Evolutionary conservation across 2,113 vertebrate species (phyloP), one percentile per base, ranked within the genome.

Genomic region (Coptodon rendalli): DNA sequence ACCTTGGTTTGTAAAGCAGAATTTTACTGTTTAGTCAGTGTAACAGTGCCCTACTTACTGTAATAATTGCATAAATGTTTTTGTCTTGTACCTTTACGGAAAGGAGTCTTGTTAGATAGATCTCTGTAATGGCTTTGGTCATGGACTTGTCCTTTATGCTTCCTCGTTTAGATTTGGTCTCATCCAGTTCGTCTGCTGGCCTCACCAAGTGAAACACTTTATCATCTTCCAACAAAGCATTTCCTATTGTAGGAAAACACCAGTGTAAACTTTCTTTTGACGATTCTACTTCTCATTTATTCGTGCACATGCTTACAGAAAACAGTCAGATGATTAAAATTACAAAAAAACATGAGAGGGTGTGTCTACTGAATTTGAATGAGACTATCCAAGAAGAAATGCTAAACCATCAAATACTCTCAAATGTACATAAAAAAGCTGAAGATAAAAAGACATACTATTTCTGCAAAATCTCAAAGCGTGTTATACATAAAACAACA

Each of bases 51-150:
- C 16, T 79, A 38, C n/a, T 54, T 52, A 38, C 61, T 68, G 61
- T 68, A 59, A 84, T 16, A 85, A 90, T 9, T 79, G 43, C 50
- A 68, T 43, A n/a, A 53, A 53, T 73, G 12, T 52, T 81, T 81
- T 78, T 19, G 52, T 95, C 98, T 97, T 68, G 38, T 96, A 99
- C 99, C 98, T 99, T 99, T 93, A 99, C 98, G 1, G 98, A 99
- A 6, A 99, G 97, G 87, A 99, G 97, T 89, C 99, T 97, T 2
- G 99, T 99, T 93, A 99, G 96, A 96, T 99, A 99, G 95, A 99
- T 99, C 96, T 99, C 99, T 1, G 99, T 99, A 94, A 99, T 99
- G 94, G 98, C 99, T 97, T 99, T 99, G 93, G 98, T 99, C 93
- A 98, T 97, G 83, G 98, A 98, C 91, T 99, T 99, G 93, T 99